Evolutionary conservation across 1,140 invertebrate species (phyloP).

Genomic region (Lethocerus indicus): DNA sequence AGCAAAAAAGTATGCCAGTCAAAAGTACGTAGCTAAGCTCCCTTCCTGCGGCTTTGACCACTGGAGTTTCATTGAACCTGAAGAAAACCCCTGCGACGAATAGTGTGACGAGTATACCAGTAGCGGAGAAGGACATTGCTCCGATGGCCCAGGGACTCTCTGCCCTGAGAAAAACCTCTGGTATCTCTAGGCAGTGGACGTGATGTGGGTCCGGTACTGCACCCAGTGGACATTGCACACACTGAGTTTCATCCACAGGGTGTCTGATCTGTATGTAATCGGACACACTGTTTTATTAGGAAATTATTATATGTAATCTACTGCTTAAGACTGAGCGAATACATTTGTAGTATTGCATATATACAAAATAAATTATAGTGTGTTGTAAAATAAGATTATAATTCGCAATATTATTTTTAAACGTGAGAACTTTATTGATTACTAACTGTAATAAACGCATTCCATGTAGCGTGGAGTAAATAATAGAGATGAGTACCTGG

Average conservation of each 20-base stretch:
- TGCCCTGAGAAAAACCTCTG: constrained; percentile 64
- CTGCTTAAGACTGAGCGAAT: background rate
- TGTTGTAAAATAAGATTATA: background rate
- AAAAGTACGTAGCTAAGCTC: constrained; percentile 78
- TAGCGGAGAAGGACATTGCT: constrained; percentile 62
- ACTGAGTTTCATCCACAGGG: constrained; percentile 47
- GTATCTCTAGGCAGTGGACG: constrained; percentile 56
- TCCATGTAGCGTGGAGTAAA: background rate
- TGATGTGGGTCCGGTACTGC: constrained; percentile 61
- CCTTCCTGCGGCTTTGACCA: constrained; percentile 74
- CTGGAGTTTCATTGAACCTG: constrained; percentile 63
- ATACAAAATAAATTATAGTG: background rate
- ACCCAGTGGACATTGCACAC: constrained; percentile 59
- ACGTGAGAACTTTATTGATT: background rate
- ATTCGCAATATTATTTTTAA: background rate
- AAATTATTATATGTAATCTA: background rate
- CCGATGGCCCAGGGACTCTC: constrained; percentile 77
- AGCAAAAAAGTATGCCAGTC: constrained; percentile 76
- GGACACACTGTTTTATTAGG: background rate
- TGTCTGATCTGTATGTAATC: constrained; percentile 11
- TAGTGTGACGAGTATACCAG: constrained; percentile 57
- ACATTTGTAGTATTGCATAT: background rate
- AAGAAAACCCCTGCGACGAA: constrained; percentile 48
- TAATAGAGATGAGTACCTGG: background rate
- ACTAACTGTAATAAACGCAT: background rate